Conservation (phyloP, 2,888 invertebrate species). For the Leptogaster cylindrica region DNA sequence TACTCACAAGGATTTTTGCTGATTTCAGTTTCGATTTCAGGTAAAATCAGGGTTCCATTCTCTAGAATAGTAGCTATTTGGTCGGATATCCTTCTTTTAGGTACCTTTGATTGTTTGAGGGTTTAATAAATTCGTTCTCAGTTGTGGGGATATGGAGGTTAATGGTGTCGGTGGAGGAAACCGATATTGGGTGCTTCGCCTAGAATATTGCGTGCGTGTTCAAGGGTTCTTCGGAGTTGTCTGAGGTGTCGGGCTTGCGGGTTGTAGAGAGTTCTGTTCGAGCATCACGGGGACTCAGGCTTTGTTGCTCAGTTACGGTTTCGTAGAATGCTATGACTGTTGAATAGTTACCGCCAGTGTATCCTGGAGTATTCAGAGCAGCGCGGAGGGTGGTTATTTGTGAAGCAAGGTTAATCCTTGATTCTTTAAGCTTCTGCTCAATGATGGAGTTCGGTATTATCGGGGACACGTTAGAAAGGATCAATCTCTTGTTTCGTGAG, state of each 20-base stretch:
- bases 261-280: neutral
- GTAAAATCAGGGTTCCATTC: no score
- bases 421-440: neutral
- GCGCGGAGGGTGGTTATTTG: neutral
- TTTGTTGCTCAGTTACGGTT: neutral
- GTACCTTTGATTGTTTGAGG: no score
- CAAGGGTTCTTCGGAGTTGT: neutral
- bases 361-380: neutral
- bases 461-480: neutral
- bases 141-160: no score
- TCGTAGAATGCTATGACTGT: neutral
- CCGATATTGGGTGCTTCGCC: neutral
- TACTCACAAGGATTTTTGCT: no score
- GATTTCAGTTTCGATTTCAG: no score
- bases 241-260: neutral
- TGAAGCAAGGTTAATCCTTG: no score
- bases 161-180: neutral
- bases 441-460: neutral
- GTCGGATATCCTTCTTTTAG: no score
- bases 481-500: neutral
- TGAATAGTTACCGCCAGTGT: neutral
- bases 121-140: no score
- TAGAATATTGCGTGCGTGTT: neutral
- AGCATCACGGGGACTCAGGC: neutral
- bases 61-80: no score